Evolutionary conservation across 2,113 vertebrate species (phyloP).

Genomic region (Psittacus erithacus): DNA sequence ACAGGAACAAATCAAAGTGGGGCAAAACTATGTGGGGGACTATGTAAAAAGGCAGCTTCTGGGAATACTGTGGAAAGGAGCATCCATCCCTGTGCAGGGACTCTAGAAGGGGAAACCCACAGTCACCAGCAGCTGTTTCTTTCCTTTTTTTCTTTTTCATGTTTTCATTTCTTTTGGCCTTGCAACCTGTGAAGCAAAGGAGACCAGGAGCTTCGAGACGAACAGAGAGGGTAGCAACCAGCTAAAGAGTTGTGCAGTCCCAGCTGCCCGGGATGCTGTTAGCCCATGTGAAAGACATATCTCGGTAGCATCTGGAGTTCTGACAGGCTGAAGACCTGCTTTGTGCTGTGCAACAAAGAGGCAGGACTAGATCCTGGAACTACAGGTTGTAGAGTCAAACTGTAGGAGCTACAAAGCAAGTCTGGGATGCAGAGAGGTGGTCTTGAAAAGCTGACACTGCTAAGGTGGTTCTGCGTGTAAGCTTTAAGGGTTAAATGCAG

Average conservation of each 20-base stretch:
- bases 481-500: not conserved
- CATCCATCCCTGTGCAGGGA: not conserved
- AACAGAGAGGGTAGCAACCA: not conserved
- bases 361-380: not conserved
- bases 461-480: not conserved
- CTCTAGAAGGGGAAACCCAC: not conserved
- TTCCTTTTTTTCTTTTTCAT: not conserved
- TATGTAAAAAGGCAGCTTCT: not conserved
- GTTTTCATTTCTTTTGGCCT: not conserved
- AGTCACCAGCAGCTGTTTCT: not conserved
- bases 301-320: not conserved
- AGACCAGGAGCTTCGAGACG: not conserved
- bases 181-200: not conserved
- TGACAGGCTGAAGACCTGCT: not conserved
- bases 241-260: not conserved
- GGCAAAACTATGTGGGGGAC: not conserved
- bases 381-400: not conserved
- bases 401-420: too few relatives aligned
- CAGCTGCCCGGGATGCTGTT: too few relatives aligned
- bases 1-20: not conserved
- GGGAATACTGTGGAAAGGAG: not conserved
- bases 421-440: not conserved
- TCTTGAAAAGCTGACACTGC: not conserved
- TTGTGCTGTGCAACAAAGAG: not conserved
- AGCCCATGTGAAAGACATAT: fast-evolving